phyloP scores from a whole-genome alignment of 2,888 invertebrate species.

The Terebella lapidaria region DNA sequence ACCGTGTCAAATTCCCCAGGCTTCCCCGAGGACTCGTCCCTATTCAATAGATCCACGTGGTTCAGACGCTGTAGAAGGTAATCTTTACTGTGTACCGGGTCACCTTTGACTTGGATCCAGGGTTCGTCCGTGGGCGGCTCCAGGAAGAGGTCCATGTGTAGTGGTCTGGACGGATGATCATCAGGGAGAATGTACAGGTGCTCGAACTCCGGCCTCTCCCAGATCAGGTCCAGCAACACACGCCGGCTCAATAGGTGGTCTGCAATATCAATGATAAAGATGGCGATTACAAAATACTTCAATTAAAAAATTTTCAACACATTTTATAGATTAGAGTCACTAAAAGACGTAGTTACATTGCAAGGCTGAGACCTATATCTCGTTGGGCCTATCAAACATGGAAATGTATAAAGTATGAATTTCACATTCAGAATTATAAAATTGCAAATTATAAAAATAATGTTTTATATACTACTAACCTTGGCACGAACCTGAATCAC shows the following conservation, averaged over 20 bases:
- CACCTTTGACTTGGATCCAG: slow-evolving; percentile 11
- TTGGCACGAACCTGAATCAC: no score
- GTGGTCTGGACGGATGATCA: not conserved
- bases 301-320: no score
- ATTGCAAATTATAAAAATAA: no score
- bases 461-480: no score
- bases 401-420: no score
- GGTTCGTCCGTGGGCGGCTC: slow-evolving; percentile 1
- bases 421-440: no score
- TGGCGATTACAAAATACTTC: no score
- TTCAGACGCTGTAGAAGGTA: slow-evolving; percentile 5
- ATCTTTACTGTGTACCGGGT: slow-evolving; percentile 4
- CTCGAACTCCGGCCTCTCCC: slow-evolving; percentile 3
- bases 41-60: not conserved
- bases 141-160: slow-evolving; percentile 6
- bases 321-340: not conserved
- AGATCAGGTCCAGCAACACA: slow-evolving; percentile 5
- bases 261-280: not conserved
- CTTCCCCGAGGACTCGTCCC: not conserved
- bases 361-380: not conserved
- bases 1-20: slow-evolving; percentile 2
- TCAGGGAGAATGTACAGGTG: slow-evolving; percentile 5
- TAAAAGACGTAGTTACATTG: not conserved
- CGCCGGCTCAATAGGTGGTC: slow-evolving; percentile 9
- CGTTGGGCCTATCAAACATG: no score